A percentile compares a stretch with the other conserved stretches of the same genome.
Conservation (phyloP, 2,888 invertebrate species). For the Chymomyza amoena region DNA sequence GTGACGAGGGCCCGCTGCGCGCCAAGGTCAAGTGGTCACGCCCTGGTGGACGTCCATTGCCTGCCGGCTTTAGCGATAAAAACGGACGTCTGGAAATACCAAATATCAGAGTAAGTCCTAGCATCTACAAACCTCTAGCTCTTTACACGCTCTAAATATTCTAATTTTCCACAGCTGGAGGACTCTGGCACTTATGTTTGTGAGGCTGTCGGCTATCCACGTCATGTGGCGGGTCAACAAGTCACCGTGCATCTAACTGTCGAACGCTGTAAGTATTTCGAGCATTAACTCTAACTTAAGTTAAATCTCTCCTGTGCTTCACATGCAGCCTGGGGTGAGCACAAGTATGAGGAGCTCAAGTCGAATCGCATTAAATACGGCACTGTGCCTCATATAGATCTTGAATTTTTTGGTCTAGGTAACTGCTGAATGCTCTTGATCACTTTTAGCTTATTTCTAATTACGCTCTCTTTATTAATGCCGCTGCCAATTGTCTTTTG, state of each 20-base stretch:
- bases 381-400: constrained; percentile 81
- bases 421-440: constrained; percentile 23
- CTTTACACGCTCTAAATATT: background rate
- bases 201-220: constrained; percentile 85
- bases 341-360: constrained; percentile 68
- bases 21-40: constrained; percentile 88
- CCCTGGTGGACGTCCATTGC: constrained; percentile 86
- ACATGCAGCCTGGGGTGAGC: constrained; percentile 78
- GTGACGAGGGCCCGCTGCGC: constrained; percentile 90
- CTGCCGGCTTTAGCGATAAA: constrained; percentile 86
- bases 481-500: background rate
- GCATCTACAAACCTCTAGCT: background rate
- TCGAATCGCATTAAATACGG: constrained; percentile 81
- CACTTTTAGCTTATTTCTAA: background rate
- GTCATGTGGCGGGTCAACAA: constrained; percentile 83
- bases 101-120: constrained; percentile 83
- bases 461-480: background rate
- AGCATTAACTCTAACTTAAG: background rate
- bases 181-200: constrained; percentile 92
- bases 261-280: constrained; percentile 85
- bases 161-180: constrained; percentile 79
- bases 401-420: constrained; percentile 83
- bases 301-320: background rate
- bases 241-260: constrained; percentile 86
- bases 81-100: constrained; percentile 93